A percentile compares a stretch with the other conserved stretches of the same genome.
phyloP scores from a whole-genome alignment of 2,888 invertebrate genomes.

The Acanthosepion lycidas region DNA sequence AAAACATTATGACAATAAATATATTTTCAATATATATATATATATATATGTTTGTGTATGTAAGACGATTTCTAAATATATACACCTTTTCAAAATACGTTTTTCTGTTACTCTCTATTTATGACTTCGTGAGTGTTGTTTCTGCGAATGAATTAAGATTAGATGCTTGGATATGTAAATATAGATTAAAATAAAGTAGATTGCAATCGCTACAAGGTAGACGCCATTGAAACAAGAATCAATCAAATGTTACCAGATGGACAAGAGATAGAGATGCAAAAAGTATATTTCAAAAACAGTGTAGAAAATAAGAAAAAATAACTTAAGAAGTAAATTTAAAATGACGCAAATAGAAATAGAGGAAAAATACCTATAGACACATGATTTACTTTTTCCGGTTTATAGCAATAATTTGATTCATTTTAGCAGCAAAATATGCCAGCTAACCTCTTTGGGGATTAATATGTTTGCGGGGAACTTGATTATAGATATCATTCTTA shows the following conservation, averaged over 20 bases:
- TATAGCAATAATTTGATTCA: not conserved
- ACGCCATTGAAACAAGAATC: not conserved
- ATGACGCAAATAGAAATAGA: not conserved
- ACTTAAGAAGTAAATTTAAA: not conserved
- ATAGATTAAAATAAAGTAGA: constrained; percentile 33
- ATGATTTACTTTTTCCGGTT: not conserved
- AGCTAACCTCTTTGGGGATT: not conserved
- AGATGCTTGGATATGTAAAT: constrained; percentile 22
- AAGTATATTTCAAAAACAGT: not conserved
- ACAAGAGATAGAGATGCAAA: not conserved
- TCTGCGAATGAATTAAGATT: not conserved
- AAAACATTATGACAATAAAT: not conserved
- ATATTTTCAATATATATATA: not conserved
- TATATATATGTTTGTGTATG: not conserved
- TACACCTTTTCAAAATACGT: not conserved
- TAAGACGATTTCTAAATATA: not conserved
- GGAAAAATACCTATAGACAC: not conserved
- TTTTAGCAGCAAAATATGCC: not conserved
- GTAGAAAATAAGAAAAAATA: not conserved
- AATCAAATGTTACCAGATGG: not conserved
- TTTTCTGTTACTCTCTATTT: not conserved
- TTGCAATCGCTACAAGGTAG: not conserved
- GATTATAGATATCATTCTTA: not conserved
- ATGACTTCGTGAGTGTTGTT: not conserved
- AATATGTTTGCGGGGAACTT: not conserved